Evolutionary conservation across 2,113 vertebrate genomes (phyloP), one percentile per base, ranked within the genome.

Genomic region (Lagopus leucura): DNA sequence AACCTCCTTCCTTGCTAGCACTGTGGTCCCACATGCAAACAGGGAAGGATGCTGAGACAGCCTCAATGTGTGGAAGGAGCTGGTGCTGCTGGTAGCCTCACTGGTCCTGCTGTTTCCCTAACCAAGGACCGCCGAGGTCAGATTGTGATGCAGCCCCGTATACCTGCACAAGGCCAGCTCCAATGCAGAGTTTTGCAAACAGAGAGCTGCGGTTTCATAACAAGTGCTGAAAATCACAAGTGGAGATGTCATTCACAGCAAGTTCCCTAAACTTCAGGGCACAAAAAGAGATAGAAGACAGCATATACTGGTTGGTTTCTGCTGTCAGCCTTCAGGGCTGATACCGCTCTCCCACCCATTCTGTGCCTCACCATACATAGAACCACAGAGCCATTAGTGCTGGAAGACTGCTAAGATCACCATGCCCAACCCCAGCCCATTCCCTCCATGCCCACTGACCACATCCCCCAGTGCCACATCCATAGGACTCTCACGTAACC

Each of bases 81-180:
- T 80, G 21, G 42, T 70, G 66, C 45, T 1, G 0, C 13, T 67
- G 48, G 36, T 4, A 80, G 32, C n/a, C 45, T 28, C 63, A 63
- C 40, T 15, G 0, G 0, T 61, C 11, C 34, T 18, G 18, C 24
- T 63, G 54, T 3, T 0, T 1, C 8, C 14, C 13, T 14, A 77
- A 22, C 34, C 76, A 82, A 55, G 25, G n/a, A 24, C n/a, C 42
- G 45, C 38, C 36, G 70, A 69, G 60, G 79, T 76, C 40, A 58
- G 47, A 38, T 43, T 25, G 20, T 32, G 34, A 83, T 55, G 86
- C 86, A 55, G 1, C 3, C 13, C 64, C 83, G 89, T 28, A 65
- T 16, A 28, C 8, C 18, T 4, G 28, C 17, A 73, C 54, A 66
- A 15, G 38, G 71, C 63, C 69, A 86, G 30, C 21, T 63, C 50